Conservation (phyloP, 2,888 invertebrate genomes). For the Stictocephala bisonia region DNA sequence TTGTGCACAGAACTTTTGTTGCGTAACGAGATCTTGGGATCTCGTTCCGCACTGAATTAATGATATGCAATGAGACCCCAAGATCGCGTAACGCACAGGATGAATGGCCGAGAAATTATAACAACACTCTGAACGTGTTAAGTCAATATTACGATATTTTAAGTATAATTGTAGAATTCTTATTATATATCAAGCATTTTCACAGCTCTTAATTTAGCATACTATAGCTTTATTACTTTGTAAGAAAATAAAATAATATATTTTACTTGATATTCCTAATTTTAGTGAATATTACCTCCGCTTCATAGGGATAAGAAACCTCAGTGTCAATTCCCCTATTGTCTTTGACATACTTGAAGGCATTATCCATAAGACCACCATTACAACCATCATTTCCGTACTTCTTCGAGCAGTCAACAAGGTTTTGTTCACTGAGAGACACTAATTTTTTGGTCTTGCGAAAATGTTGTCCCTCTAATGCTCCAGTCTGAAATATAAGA, state of each 20-base stretch:
- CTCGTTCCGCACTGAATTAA: too few species aligned
- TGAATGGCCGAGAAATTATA: too few species aligned
- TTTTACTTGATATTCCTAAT: too few species aligned
- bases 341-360: slow-evolving; percentile 85
- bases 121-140: too few species aligned
- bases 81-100: too few species aligned
- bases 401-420: slow-evolving; percentile 85
- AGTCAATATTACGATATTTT: too few species aligned
- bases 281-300: too few species aligned
- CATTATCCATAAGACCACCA: slow-evolving; percentile 86
- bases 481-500: slow-evolving; percentile 75
- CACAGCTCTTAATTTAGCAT: not conserved
- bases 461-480: slow-evolving; percentile 92
- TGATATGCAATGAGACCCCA: too few species aligned
- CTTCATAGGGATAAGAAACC: slow-evolving; percentile 87
- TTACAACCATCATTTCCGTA: slow-evolving; percentile 93
- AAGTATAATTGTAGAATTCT: too few species aligned
- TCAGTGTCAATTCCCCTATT: slow-evolving; percentile 93
- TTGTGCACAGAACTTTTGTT: too few species aligned
- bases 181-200: not conserved
- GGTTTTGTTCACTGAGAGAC: slow-evolving; percentile 92
- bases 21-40: too few species aligned
- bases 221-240: not conserved
- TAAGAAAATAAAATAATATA: too few species aligned
- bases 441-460: slow-evolving; percentile 79